Evolutionary conservation across 2,888 invertebrate genomes (phyloP).

Genomic region (Catotricha subobsoleta): DNA sequence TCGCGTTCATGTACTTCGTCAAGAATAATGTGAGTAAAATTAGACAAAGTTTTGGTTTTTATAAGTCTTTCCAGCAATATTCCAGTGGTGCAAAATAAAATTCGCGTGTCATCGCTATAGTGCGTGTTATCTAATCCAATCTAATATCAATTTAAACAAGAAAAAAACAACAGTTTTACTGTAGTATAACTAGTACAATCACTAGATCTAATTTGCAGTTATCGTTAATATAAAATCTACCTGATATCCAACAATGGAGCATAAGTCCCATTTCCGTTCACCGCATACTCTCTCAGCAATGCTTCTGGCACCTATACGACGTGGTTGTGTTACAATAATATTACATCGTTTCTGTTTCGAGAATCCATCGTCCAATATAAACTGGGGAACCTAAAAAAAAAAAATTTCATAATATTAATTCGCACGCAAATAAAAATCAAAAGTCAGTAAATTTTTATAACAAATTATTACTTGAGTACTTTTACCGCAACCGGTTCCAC

Average conservation of each 20-base stretch:
- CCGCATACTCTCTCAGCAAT: constrained; percentile 68
- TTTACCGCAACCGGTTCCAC: constrained; percentile 90
- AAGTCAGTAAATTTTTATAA: neutral
- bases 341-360: constrained; percentile 50
- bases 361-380: constrained; percentile 65
- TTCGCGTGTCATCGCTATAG: constrained; percentile 36
- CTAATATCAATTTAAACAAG: constrained; percentile 10
- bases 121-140: constrained; percentile 18
- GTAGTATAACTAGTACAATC: neutral
- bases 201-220: neutral
- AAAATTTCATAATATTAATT: neutral
- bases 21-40: constrained; percentile 75
- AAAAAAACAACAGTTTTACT: neutral
- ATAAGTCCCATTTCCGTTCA: constrained; percentile 67
- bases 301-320: constrained; percentile 82
- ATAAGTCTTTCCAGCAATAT: constrained; percentile 65
- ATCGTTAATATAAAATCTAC: constrained; percentile 31
- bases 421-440: neutral
- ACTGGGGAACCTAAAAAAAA: constrained; percentile 52
- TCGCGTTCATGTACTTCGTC: constrained; percentile 92
- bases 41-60: constrained; percentile 44
- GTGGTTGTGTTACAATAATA: constrained; percentile 83
- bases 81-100: constrained; percentile 79
- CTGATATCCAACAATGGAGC: constrained; percentile 77
- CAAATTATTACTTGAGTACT: constrained; percentile 42